phyloP scores from a whole-genome alignment of 2,113 vertebrate species.

The Notiomystis cincta region DNA sequence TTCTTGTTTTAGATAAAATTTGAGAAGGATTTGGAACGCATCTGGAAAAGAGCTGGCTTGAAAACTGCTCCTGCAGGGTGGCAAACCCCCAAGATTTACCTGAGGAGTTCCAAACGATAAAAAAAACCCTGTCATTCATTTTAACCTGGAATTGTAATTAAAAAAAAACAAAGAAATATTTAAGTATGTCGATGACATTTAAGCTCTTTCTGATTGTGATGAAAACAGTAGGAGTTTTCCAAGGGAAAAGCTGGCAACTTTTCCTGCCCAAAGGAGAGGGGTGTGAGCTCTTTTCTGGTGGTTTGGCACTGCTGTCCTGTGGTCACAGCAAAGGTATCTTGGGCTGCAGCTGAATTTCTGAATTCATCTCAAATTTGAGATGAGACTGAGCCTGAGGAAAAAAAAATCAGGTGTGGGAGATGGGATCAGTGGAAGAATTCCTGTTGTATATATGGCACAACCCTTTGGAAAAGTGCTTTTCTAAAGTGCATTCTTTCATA shows the following conservation, averaged over 20 bases:
- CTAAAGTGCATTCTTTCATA: background rate
- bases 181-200: background rate
- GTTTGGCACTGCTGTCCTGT: background rate
- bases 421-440: background rate
- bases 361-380: background rate
- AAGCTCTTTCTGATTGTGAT: background rate
- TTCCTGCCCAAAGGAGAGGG: background rate
- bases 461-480: background rate
- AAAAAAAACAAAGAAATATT: background rate
- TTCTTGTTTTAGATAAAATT: slow-evolving; percentile 74
- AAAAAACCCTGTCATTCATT: background rate
- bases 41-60: slow-evolving; percentile 87
- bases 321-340: background rate
- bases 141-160: slow-evolving; percentile 10
- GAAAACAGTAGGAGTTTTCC: background rate
- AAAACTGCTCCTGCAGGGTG: slow-evolving; percentile 83
- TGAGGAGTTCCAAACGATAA: slow-evolving; percentile 64
- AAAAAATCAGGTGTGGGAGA: background rate
- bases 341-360: background rate
- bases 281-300: background rate
- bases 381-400: background rate
- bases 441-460: background rate
- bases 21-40: slow-evolving; percentile 81
- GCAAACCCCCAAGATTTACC: slow-evolving; percentile 84
- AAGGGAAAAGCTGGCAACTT: background rate